Conservation (phyloP, 2,113 vertebrate species). For the Erythrocebus patas region DNA sequence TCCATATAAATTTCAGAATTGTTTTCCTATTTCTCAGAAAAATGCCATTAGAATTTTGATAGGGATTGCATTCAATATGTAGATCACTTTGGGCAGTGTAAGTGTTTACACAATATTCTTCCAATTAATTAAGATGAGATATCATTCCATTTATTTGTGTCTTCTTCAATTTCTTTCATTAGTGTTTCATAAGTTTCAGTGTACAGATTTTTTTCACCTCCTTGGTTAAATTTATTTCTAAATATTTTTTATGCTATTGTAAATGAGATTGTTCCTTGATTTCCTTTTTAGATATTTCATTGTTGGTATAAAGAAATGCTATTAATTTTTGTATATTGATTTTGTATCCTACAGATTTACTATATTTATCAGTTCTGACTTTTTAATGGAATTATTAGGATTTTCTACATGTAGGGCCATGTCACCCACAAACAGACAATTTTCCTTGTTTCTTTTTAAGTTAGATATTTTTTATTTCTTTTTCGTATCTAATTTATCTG, state of each 20-base stretch:
- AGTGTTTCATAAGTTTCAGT: not conserved
- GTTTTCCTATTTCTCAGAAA: not conserved
- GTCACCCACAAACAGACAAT: not conserved
- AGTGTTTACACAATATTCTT: not conserved
- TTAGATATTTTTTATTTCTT: not conserved
- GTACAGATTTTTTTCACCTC: not conserved
- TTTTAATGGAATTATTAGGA: not conserved
- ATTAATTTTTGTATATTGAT: not conserved
- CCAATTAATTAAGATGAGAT: not conserved
- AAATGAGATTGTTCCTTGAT: not conserved
- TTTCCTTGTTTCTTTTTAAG: not conserved
- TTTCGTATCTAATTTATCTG: not conserved
- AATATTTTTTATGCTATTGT: not conserved
- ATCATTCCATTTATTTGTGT: not conserved
- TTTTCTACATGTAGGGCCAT: not conserved
- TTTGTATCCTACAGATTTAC: not conserved
- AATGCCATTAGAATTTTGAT: not conserved
- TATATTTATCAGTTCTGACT: not conserved
- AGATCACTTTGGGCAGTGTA: not conserved
- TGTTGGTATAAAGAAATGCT: not conserved
- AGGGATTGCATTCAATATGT: not conserved
- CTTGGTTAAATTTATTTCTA: not conserved
- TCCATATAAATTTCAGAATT: not conserved
- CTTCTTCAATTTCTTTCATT: not conserved
- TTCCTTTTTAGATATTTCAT: not conserved